phyloP scores from a whole-genome alignment of 2,888 invertebrate species.

The Phymatocera aterrima region DNA sequence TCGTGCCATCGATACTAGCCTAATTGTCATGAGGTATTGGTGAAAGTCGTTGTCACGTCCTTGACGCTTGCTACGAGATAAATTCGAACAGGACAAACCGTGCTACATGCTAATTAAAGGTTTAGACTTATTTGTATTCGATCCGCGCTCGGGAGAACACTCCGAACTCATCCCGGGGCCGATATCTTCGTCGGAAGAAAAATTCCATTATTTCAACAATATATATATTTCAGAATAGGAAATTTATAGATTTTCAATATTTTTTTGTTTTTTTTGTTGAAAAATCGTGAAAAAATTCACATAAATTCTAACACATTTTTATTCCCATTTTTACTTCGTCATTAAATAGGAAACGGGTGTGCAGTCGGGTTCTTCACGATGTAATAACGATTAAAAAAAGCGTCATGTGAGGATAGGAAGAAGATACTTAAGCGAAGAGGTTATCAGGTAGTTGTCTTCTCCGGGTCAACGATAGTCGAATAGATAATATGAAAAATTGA shows the following conservation, averaged over 20 bases:
- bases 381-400: not conserved
- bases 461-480: conserved; percentile 29
- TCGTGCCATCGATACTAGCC: not conserved
- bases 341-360: too few species aligned
- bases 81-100: conserved; percentile 26
- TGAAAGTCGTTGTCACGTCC: conserved; percentile 24
- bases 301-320: too few species aligned
- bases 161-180: not conserved
- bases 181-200: too few species aligned
- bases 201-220: too few species aligned
- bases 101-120: conserved; percentile 36
- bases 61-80: conserved; percentile 9
- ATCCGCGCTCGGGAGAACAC: not conserved
- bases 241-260: too few species aligned
- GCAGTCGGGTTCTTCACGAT: not conserved
- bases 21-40: not conserved
- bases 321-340: too few species aligned
- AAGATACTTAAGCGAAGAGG: not conserved
- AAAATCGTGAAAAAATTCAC: too few species aligned
- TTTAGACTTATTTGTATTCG: conserved; percentile 41
- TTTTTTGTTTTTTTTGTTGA: too few species aligned
- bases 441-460: conserved; percentile 15
- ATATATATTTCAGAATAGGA: too few species aligned
- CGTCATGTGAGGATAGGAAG: conserved; percentile 19
- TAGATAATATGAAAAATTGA: conserved; percentile 28